Base-by-base conservation (phyloP, 2,113 vertebrate genomes). In the Aegypius monachus region DNA sequence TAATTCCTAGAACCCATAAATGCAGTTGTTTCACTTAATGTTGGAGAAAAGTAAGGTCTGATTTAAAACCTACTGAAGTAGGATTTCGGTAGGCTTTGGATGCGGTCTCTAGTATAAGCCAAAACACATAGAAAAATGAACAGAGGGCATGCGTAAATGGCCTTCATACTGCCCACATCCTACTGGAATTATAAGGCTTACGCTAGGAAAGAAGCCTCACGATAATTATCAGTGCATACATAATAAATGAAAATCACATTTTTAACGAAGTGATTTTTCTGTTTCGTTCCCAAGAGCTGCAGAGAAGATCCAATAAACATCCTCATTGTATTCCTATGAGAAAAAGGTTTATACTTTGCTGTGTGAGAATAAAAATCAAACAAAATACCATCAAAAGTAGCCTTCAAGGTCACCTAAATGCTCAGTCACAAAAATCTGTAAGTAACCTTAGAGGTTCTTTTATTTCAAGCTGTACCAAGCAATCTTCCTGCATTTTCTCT, bases 141-240 rank as follows among this genome's bases (percentile, higher is more conserved):
- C 2, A 1, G 11, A 8, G 5, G 20, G 0, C 7, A 26, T 16
- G 8, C 3, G 18, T 56, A 52, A 85, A 63, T 31, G 10, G 11
- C 7, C 47, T 78, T 50, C 10, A 15, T n/a, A 10, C 12, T 71
- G 59, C 22, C 47, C 31, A 47, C 32, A 55, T 71, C 59, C 56
- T 34, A 1, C 42, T 89, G 77, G 55, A 90, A 52, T 13, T 34
- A 7, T 47, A 67, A 61, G 11, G 40, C 6, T 90, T 34, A 25
- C n/a, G 11, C 2, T 4, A 56, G 55, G 52, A 63, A 79, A 81
- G 38, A 73, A 71, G 5, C 16, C 16, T 81, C 47, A n/a, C 0
- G 0, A 27, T 55, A 62, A 25, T 20, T 20, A 58, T 6, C 6
- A 53, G 12, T 67, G 50, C 43, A 78, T 22, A 50, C 1, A 6